Evolutionary conservation across 1,140 invertebrate genomes (phyloP).

Genomic region (Oryctes rhinoceros): DNA sequence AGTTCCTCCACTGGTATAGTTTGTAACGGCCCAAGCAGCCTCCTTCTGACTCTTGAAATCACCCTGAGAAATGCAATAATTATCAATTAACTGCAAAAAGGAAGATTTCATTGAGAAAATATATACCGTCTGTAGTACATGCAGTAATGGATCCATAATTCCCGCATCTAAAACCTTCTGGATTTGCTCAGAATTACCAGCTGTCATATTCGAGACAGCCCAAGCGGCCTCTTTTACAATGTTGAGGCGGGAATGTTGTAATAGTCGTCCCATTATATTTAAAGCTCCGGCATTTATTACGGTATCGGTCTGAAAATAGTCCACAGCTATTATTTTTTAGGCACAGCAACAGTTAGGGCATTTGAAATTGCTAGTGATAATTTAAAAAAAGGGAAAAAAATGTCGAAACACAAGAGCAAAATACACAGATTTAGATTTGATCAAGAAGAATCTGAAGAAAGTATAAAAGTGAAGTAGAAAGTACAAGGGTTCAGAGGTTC

Average conservation of each 20-base stretch:
- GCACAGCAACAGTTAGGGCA: not conserved
- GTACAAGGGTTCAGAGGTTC: too few species aligned
- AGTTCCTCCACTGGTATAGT: conserved; percentile 96
- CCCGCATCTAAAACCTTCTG: conserved; percentile 96
- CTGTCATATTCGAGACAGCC: conserved; percentile 99
- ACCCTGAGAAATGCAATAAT: conserved; percentile 75
- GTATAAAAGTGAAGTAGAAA: too few species aligned
- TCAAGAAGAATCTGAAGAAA: too few species aligned
- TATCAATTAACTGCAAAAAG: conserved; percentile 57
- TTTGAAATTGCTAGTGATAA: too few species aligned
- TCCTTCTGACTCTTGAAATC: conserved; percentile 99
- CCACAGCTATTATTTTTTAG: conserved; percentile 25
- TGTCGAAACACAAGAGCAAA: too few species aligned
- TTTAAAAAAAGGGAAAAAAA: too few species aligned
- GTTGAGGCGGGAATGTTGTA: conserved; percentile 73
- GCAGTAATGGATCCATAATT: conserved; percentile 75
- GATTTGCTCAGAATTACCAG: conserved; percentile 96
- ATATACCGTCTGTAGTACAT: conserved; percentile 82
- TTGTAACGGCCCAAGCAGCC: conserved; percentile 98
- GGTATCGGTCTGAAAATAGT: conserved; percentile 80
- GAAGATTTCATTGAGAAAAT: conserved; percentile 3
- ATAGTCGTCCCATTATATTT: conserved; percentile 72
- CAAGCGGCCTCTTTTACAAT: conserved; percentile 95
- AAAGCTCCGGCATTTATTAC: conserved; percentile 86
- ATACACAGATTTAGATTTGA: too few species aligned